These are phyloP conservation scores for Zaprionus vittiger DNA, from an alignment of 1,140 invertebrate genomes.

Conservation along the genomic window DNA sequence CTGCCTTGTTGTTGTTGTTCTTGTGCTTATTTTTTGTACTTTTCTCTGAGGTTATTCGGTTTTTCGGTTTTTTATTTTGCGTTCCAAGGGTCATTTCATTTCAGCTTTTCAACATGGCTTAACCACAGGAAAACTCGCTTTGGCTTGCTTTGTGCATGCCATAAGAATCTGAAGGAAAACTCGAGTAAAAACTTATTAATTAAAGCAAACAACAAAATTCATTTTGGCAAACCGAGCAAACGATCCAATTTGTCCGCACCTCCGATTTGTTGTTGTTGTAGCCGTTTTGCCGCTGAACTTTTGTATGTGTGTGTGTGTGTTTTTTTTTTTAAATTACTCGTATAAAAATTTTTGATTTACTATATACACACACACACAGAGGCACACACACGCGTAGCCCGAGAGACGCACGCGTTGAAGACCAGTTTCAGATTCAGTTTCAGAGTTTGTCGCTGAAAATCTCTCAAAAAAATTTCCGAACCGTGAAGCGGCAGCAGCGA, in stretches of 20 bases:
- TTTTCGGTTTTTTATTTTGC: not conserved
- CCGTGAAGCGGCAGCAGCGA: constrained; percentile 54
- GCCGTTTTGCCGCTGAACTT: constrained; percentile 51
- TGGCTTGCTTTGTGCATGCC: constrained; percentile 21
- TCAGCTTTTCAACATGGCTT: constrained; percentile 10
- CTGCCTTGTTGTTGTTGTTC: not conserved
- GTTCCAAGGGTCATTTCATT: constrained; percentile 30
- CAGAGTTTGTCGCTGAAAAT: constrained; percentile 69
- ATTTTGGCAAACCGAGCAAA: constrained; percentile 55
- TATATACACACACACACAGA: constrained; percentile 16
- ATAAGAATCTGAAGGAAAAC: constrained; percentile 31
- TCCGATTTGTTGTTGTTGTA: constrained; percentile 15
- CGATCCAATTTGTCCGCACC: constrained; percentile 13
- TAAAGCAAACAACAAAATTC: constrained; percentile 49
- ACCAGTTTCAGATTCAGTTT: constrained; percentile 74
- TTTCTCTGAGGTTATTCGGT: constrained; percentile 10
- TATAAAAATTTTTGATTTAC: constrained; percentile 65
- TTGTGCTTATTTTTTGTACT: constrained; percentile 9
- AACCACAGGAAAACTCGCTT: constrained; percentile 26
- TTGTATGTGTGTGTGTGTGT: constrained; percentile 37
- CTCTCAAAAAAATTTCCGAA: constrained; percentile 69
- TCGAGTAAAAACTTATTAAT: constrained; percentile 70
- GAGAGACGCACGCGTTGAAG: constrained; percentile 55
- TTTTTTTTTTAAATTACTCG: constrained; percentile 61
- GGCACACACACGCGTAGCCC: not conserved